Base-by-base conservation (phyloP, 2,888 invertebrate species). In the Drosophila multiciliata region DNA sequence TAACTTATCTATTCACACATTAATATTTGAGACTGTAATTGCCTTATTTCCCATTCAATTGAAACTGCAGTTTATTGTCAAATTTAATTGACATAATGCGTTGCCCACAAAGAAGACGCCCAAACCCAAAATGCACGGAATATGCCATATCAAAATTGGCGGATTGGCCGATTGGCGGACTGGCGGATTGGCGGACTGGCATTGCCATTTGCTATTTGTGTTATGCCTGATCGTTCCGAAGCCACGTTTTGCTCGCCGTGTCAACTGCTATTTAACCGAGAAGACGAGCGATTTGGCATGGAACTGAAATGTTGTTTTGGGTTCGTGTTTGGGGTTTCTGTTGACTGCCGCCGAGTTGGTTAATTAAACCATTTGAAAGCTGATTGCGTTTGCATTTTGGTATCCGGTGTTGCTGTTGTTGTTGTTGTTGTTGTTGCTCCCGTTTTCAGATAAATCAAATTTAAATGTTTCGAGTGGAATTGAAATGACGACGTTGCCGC, bases 281-380 rank as follows among this genome's bases (percentile, higher is more conserved):
- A 54, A 26, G 53, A 60, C 0, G 17, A 23, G 32, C 20, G 2
- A 3, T 45, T 7, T 20, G 6, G 20, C 42, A 7, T 12, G 12
- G 6, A 9, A 20, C n/a, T 2, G 9, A 29, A 38, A 38, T 26
- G 57, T 57, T 29, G 20, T 55, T 53, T 53, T 40, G 53, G 61
- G 40, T 59, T 52, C 33, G 45, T 33, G 38, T 61, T 45, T 20
- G 38, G 71, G 61, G 45, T 38, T 61, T 50, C 54, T 23, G 54
- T 38, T 55, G 26, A 20, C 36, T 55, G 20, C 20, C 40, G 20
- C 49, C 38, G 11, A 48, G 54, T 58, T 79, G 79, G 66, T 80
- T 81, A 81, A 81, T 81, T 81, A 81, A 81, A 85, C 80, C 85
- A 80, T 85, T 82, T 85, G 71, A 71, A 78, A 80, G 76, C 71